Evolutionary conservation across 2,797 vertebrate species (phyloP).

Genomic region (Okamejei kenojei): DNA sequence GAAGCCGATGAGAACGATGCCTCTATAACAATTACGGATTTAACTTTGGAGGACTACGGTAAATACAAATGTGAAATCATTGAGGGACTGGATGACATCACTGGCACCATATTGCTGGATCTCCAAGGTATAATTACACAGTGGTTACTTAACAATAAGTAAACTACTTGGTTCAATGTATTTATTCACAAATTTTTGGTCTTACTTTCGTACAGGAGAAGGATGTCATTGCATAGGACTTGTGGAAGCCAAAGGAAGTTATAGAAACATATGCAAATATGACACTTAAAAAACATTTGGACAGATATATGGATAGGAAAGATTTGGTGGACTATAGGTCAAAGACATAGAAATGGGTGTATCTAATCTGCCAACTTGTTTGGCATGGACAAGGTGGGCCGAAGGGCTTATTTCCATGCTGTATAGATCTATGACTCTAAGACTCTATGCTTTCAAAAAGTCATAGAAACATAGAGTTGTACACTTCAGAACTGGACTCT

Average conservation of each 20-base stretch:
- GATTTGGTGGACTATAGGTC: no score
- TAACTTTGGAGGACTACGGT: constrained; percentile 72
- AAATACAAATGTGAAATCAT: constrained; percentile 82
- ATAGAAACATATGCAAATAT: no score
- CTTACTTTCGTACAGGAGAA: background rate
- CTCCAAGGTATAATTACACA: constrained; percentile 55
- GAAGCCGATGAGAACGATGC: constrained; percentile 65
- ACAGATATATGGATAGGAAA: no score
- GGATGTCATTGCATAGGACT: background rate
- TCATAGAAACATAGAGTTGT: no score
- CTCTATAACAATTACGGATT: constrained; percentile 67
- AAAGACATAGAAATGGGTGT: no score
- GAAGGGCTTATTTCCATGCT: no score
- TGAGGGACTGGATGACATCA: constrained; percentile 70
- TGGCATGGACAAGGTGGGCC: no score
- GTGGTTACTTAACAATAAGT: background rate
- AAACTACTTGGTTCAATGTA: background rate
- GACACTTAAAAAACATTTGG: no score
- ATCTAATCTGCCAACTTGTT: no score
- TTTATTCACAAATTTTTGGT: background rate
- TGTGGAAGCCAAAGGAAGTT: background rate
- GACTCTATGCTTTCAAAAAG: background rate
- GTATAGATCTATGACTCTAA: no score
- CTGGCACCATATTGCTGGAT: constrained; percentile 64
- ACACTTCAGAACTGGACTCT: no score